Conservation (phyloP, 2,797 vertebrate genomes). For the Choloepus didactylus region DNA sequence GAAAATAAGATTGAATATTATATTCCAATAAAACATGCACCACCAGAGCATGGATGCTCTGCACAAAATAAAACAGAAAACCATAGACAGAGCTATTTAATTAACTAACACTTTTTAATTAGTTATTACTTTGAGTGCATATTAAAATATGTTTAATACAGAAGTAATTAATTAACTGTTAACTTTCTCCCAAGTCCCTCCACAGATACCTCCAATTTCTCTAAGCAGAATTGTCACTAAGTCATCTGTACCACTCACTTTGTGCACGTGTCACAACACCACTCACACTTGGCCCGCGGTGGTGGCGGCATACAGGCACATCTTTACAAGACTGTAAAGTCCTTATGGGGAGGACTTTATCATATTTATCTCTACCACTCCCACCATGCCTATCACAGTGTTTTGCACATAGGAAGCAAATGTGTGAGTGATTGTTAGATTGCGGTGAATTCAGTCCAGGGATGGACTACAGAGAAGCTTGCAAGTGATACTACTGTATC, state of each 20-base stretch:
- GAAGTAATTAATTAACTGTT: not conserved
- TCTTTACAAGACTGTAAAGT: not conserved
- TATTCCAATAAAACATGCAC: not conserved
- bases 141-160: not conserved
- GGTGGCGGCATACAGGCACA: fast-evolving
- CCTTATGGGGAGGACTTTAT: too few species aligned
- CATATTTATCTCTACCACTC: not conserved
- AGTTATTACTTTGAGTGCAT: not conserved
- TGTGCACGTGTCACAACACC: not conserved
- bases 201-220: not conserved
- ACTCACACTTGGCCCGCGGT: not conserved
- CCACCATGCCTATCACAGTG: not conserved
- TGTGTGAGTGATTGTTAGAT: not conserved
- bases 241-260: not conserved
- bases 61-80: not conserved
- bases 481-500: not conserved
- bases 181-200: not conserved
- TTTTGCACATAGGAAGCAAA: not conserved
- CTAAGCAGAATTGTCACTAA: not conserved
- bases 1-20: not conserved
- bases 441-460: not conserved
- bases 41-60: not conserved
- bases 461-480: not conserved
- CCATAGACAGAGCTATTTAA: not conserved
- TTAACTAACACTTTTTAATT: not conserved